Evolutionary conservation across 2,113 vertebrate genomes (phyloP), one percentile per base, ranked within the genome.

Genomic region (Brachyistius frenatus): DNA sequence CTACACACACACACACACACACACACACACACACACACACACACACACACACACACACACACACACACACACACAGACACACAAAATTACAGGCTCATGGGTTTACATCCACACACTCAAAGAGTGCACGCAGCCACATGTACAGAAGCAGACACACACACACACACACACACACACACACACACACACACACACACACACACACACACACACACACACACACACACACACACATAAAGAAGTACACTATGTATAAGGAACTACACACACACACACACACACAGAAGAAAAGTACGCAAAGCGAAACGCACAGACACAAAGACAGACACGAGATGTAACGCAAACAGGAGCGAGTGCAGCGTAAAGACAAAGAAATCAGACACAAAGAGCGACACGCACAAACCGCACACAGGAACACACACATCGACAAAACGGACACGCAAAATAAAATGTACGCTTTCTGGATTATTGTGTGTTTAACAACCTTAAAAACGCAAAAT

Each of bases 51-150:
- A 66, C 37, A 66, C 52, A 83, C 73, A 80, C 68, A 11, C 56
- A 50, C 3, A 81, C 55, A 56, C 9, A 41, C 52, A 36, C 36
- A 7, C 30, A 69, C 46, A 62, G 2, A 63, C 46, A 61, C 55
- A 76, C 76, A 78, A 61, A 81, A 79, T 85, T 66, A 88, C 63
- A 87, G 62, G 33, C 73, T 60, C 7, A 64, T 47, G 6, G 2
- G n/a, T 44, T 69, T 11, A 58, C 69, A 61, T 61, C 64, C 55
- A 65, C 11, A 52, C 49, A 67, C 62, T n/a, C 49, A 73, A 56
- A 50, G 37, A 15, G 23, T 10, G 30, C 66, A 47, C 13, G 6
- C 32, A 83, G 44, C 52, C 23, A 66, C 41, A 81, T 14, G 41
- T 64, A 64, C 53, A 84, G 70, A 78, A 65, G 9, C 58, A 52